A percentile compares a stretch with the other conserved stretches of the same genome.
Evolutionary conservation across 2,113 vertebrate species (phyloP).

Genomic region (Zapornia atra): DNA sequence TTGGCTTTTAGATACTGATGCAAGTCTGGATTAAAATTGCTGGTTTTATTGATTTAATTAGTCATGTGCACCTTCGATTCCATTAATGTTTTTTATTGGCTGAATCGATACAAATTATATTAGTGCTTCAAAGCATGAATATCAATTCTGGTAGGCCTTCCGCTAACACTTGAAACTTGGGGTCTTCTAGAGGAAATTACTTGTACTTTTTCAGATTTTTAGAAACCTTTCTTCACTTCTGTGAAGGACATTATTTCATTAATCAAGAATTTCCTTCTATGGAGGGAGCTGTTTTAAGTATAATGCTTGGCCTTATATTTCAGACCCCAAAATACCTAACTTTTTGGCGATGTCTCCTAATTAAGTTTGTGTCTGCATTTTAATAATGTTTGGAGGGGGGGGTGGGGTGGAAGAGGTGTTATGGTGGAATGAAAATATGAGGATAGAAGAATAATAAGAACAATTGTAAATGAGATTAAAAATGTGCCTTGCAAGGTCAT

Average conservation of each 20-base stretch:
- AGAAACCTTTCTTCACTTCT: neutral
- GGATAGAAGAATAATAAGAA: neutral
- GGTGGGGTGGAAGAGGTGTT: rapidly evolving
- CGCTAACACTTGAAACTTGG: neutral
- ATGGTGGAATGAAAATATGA: neutral
- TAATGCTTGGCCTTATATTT: neutral
- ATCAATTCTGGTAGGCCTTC: neutral
- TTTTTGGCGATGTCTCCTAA: neutral
- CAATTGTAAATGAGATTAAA: neutral
- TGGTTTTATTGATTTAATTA: slow-evolving; percentile 52
- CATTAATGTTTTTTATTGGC: slow-evolving; percentile 30
- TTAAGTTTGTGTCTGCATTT: neutral
- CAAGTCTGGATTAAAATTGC: slow-evolving; percentile 25
- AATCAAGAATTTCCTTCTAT: neutral
- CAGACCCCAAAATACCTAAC: neutral
- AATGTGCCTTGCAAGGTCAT: neutral
- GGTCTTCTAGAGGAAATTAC: neutral
- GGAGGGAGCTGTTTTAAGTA: neutral
- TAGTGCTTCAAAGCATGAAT: neutral
- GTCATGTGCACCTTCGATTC: slow-evolving; percentile 11
- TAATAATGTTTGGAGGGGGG: neutral
- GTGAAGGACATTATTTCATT: neutral
- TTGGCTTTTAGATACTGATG: slow-evolving; percentile 9
- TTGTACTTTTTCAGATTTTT: neutral
- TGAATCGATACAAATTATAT: neutral